Evolutionary conservation across 2,797 vertebrate species (phyloP).

Genomic region (Pipistrellus pipistrellus): DNA sequence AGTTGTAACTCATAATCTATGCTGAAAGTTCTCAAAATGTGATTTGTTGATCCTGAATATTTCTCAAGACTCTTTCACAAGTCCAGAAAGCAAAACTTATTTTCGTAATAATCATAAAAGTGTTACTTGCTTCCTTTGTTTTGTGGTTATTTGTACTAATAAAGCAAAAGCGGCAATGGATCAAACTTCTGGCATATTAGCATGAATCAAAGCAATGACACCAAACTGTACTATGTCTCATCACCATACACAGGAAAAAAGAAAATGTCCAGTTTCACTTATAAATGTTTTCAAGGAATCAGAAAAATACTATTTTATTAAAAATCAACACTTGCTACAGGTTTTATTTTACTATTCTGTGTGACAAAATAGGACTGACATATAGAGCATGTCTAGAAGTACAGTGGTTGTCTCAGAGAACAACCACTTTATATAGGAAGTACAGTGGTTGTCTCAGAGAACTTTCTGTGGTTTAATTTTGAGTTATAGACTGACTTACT

Average conservation of each 20-base stretch:
- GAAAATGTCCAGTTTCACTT: background rate
- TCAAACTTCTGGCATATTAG: background rate
- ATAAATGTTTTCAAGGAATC: background rate
- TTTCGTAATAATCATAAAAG: background rate
- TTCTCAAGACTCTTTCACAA: background rate
- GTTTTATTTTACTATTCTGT: background rate
- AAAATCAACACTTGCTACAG: background rate
- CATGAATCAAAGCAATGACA: background rate
- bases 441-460: background rate
- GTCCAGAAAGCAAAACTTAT: background rate
- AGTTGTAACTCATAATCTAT: background rate
- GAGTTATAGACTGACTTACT: background rate
- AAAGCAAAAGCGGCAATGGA: background rate
- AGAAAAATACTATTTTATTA: background rate
- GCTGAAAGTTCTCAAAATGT: background rate
- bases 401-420: background rate
- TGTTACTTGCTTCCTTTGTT: background rate
- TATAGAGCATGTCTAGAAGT: background rate
- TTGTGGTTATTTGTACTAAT: background rate
- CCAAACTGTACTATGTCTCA: background rate
- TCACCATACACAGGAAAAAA: background rate
- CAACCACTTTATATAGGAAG: background rate
- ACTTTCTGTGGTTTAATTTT: background rate
- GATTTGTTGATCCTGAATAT: background rate
- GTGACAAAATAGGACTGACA: background rate